A percentile compares a stretch with the other conserved stretches of the same genome.
Conservation (phyloP, 2,797 vertebrate genomes). For the Anableps anableps region DNA sequence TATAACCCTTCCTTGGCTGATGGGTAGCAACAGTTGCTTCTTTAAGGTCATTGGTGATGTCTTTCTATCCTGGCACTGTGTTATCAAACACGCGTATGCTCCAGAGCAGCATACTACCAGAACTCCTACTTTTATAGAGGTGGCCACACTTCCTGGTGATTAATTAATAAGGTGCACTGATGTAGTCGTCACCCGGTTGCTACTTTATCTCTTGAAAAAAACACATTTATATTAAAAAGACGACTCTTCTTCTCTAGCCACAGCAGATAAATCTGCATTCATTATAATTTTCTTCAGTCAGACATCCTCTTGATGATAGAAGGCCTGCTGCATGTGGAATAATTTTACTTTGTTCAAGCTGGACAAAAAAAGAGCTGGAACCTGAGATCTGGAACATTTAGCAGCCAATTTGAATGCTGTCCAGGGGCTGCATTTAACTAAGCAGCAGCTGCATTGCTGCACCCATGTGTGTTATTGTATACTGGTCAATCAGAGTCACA, state of each 20-base stretch:
- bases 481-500: constrained; percentile 39
- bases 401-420: constrained; percentile 60
- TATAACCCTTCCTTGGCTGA: background rate
- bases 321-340: constrained; percentile 37
- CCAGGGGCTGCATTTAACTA: constrained; percentile 27
- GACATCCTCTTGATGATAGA: background rate
- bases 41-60: background rate
- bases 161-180: background rate
- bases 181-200: background rate
- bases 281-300: background rate
- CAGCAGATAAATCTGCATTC: background rate
- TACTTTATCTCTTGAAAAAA: background rate
- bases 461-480: constrained; percentile 44
- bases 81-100: background rate
- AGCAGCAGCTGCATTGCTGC: constrained; percentile 52
- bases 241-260: background rate
- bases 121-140: background rate
- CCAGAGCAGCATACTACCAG: background rate
- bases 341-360: constrained; percentile 25
- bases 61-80: background rate
- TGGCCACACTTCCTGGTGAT: background rate
- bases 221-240: background rate
- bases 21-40: background rate
- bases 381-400: constrained; percentile 48
- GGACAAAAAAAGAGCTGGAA: constrained; percentile 56